Conservation (phyloP, 2,888 invertebrate genomes). For the Catonia carolina region DNA sequence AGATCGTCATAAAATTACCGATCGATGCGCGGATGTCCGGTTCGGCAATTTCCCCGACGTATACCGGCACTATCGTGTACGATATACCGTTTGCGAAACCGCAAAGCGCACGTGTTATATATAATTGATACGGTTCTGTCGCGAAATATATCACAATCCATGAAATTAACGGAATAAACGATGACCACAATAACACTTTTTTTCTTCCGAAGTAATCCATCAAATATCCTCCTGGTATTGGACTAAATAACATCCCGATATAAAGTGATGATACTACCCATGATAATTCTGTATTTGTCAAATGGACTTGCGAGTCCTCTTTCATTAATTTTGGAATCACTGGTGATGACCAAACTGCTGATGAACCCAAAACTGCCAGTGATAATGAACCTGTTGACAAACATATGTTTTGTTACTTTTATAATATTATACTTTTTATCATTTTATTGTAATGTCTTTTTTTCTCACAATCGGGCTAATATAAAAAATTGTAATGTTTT, state of each 20-base stretch:
- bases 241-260: constrained; percentile 27
- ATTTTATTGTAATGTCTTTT: too few relatives aligned
- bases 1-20: constrained; percentile 36
- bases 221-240: constrained; percentile 28
- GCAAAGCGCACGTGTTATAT: constrained; percentile 18
- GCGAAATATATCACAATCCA: constrained; percentile 26
- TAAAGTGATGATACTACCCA: constrained; percentile 28
- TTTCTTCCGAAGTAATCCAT: constrained; percentile 30
- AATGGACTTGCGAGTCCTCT: constrained; percentile 17
- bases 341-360: constrained; percentile 30
- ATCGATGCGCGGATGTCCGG: constrained; percentile 22
- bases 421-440: too few relatives aligned
- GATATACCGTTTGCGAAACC: constrained; percentile 34
- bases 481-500: too few relatives aligned
- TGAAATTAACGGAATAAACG: constrained; percentile 21
- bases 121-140: constrained; percentile 13
- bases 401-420: too few relatives aligned
- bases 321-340: constrained; percentile 24
- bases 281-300: constrained; percentile 18
- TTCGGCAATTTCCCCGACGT: constrained; percentile 33
- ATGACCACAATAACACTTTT: constrained; percentile 17
- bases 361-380: constrained; percentile 25
- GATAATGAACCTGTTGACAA: constrained; percentile 19
- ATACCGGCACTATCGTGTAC: constrained; percentile 33
- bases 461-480: too few relatives aligned